These are phyloP conservation scores for Andrena bicolor DNA, from an alignment of 2,888 invertebrate genomes.

Conservation along the genomic window DNA sequence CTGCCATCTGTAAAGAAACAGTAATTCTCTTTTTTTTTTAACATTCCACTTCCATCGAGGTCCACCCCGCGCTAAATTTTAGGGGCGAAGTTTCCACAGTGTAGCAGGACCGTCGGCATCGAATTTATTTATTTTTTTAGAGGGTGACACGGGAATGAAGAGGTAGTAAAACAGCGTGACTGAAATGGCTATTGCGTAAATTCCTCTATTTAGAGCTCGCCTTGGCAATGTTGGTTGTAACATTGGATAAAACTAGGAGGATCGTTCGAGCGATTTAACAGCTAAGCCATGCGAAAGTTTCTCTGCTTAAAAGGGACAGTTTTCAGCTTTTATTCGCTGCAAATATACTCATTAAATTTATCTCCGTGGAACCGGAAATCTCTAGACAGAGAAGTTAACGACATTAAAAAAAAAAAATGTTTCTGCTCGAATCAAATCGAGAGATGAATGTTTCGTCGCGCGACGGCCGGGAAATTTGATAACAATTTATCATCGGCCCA, in stretches of 20 bases:
- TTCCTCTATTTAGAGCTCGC: conserved; percentile 7
- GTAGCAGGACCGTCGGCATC: neutral
- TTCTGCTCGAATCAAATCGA: too few relatives aligned
- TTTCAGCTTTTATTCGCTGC: neutral
- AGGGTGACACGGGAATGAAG: neutral
- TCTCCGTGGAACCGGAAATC: neutral
- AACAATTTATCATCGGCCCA: conserved; percentile 3
- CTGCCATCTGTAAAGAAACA: conserved; percentile 53
- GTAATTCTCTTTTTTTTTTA: neutral
- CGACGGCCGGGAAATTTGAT: neutral
- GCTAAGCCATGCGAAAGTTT: conserved; percentile 6
- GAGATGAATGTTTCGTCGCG: too few relatives aligned
- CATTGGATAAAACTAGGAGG: neutral
- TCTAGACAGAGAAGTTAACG: too few relatives aligned
- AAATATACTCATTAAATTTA: neutral
- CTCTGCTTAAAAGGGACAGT: neutral
- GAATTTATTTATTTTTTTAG: conserved; percentile 12
- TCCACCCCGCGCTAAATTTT: neutral
- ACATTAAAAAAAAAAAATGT: too few relatives aligned
- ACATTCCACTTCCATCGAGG: neutral
- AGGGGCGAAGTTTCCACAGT: too few relatives aligned
- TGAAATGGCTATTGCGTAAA: neutral
- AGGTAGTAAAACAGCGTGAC: neutral
- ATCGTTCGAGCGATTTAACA: conserved; percentile 7
- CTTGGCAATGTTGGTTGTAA: neutral